Evolutionary conservation across 1,140 invertebrate species (phyloP).

Genomic region (Odontomachus brunneus): DNA sequence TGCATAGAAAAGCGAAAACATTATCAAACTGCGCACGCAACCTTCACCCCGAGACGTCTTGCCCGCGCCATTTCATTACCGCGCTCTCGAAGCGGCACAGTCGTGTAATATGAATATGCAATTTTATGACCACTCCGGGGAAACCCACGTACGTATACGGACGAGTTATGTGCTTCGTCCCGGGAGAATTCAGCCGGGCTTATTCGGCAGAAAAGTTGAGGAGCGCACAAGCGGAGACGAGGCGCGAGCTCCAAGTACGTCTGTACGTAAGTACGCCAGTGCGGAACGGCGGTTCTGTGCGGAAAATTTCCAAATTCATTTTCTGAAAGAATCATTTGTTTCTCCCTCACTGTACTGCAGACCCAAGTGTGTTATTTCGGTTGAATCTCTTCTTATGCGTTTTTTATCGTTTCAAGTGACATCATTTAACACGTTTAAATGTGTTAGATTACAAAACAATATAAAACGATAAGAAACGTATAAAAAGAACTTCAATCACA

Average conservation of each 20-base stretch:
- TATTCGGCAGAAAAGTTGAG: slow-evolving; percentile 70
- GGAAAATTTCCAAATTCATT: slow-evolving; percentile 66
- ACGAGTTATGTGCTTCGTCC: slow-evolving; percentile 69
- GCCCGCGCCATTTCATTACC: slow-evolving; percentile 68
- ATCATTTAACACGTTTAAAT: too few relatives aligned
- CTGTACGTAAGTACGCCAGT: slow-evolving; percentile 1
- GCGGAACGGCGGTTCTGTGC: not conserved
- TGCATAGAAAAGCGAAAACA: slow-evolving; percentile 42
- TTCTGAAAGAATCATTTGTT: not conserved
- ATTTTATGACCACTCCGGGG: slow-evolving; percentile 73
- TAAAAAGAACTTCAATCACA: too few relatives aligned
- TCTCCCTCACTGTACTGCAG: too few relatives aligned
- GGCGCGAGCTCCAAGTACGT: slow-evolving; percentile 9
- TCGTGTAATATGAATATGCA: slow-evolving; percentile 74
- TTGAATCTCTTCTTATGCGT: too few relatives aligned
- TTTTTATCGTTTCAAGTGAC: too few relatives aligned
- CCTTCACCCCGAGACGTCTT: slow-evolving; percentile 63
- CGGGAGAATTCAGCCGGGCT: slow-evolving; percentile 47
- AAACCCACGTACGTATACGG: slow-evolving; percentile 64
- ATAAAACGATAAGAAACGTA: too few relatives aligned
- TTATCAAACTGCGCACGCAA: slow-evolving; percentile 2
- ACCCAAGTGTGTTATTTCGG: too few relatives aligned
- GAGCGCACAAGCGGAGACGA: slow-evolving; percentile 8
- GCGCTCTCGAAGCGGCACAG: slow-evolving; percentile 62
- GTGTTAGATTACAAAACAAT: too few relatives aligned